Evolutionary conservation across 1,140 invertebrate species (phyloP).

Genomic region (Agrypnia vestita): DNA sequence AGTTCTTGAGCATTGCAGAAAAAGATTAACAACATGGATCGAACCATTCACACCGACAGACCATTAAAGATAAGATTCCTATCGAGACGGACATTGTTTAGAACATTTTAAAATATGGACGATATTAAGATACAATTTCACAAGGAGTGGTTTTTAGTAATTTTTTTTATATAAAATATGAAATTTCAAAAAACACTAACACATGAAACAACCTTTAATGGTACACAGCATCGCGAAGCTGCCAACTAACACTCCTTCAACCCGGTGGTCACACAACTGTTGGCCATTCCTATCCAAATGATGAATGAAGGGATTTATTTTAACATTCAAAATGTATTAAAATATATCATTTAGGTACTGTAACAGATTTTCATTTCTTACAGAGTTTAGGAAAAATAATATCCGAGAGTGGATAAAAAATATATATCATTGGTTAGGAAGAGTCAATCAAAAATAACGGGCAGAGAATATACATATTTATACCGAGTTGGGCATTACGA

Average conservation of each 20-base stretch:
- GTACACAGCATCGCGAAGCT: constrained; percentile 48
- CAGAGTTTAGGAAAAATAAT: not conserved
- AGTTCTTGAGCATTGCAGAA: constrained; percentile 35
- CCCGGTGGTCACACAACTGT: not conserved
- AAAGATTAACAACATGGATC: constrained; percentile 24
- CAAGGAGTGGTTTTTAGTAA: constrained; percentile 15
- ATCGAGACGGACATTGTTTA: constrained; percentile 60
- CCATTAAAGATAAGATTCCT: constrained; percentile 43
- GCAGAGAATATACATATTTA: constrained; percentile 27
- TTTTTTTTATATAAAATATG: constrained; percentile 51
- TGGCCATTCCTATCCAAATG: constrained; percentile 1
- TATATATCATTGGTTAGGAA: constrained; percentile 12
- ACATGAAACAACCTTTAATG: constrained; percentile 48
- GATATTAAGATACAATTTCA: constrained; percentile 49
- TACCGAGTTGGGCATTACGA: constrained; percentile 3
- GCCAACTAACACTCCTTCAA: constrained; percentile 28
- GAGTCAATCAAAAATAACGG: constrained; percentile 15
- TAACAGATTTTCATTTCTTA: not conserved
- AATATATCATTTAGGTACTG: not conserved
- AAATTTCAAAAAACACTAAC: constrained; percentile 56
- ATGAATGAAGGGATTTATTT: not conserved
- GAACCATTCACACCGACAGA: constrained; percentile 6
- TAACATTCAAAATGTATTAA: constrained; percentile 12
- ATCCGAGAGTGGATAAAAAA: constrained; percentile 22
- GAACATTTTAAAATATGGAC: constrained; percentile 60